These are phyloP conservation scores for Struthio camelus DNA, from an alignment of 2,113 vertebrate species.

Conservation along the genomic window DNA sequence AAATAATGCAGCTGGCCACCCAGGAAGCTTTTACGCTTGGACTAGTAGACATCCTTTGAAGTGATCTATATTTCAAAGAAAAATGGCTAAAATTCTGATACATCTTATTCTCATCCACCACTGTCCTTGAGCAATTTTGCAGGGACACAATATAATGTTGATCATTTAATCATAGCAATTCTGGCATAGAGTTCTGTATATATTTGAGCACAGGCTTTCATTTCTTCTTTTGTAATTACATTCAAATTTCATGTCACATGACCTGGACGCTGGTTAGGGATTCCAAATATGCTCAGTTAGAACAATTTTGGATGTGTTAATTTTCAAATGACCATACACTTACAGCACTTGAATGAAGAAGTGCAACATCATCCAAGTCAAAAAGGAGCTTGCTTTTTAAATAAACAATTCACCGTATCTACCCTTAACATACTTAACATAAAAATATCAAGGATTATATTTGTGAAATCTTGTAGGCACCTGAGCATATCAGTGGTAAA, in stretches of 20 bases:
- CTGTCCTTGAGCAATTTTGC: not conserved
- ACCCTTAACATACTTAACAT: not conserved
- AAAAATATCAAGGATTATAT: not conserved
- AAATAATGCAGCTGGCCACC: slow-evolving; percentile 22
- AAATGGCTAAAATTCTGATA: slow-evolving; percentile 26
- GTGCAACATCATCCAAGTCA: not conserved
- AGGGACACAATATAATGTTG: not conserved
- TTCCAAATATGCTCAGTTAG: not conserved
- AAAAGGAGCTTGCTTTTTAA: not conserved
- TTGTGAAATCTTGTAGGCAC: not conserved
- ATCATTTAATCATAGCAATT: not conserved
- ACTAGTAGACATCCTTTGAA: slow-evolving; percentile 15
- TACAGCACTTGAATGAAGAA: not conserved
- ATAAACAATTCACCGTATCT: not conserved
- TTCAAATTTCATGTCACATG: slow-evolving; percentile 10
- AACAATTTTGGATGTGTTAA: not conserved
- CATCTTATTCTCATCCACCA: slow-evolving; percentile 23
- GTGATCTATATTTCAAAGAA: slow-evolving; percentile 54
- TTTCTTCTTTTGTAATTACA: not conserved
- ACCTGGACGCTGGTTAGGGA: not conserved
- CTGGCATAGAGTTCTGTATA: not conserved
- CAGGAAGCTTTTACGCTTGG: slow-evolving; percentile 10
- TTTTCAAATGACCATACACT: not conserved
- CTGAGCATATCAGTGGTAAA: not conserved
- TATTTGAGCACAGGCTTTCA: not conserved